Evolutionary conservation across 2,888 invertebrate genomes (phyloP), one percentile per base, ranked within the genome.

Genomic region (Chydorus sphaericus): DNA sequence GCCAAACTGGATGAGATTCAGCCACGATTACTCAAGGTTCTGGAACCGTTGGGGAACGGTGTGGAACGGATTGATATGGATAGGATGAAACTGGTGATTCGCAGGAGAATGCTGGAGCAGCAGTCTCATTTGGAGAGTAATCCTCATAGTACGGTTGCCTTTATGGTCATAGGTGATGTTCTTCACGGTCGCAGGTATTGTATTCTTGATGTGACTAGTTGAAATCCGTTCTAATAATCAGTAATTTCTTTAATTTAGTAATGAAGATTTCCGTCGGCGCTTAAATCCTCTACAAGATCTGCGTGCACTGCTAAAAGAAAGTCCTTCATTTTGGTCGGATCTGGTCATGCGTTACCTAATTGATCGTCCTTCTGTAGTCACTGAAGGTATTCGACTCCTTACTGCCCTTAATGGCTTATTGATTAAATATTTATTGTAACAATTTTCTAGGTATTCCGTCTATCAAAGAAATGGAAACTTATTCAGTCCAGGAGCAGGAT

Each of bases 91-190:
- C 79, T 81, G 44, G 76, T 92, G 8, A 75, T 91, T 38, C 78
- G 80, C 62, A 79, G 83, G 58, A 81, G 80, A 63, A 77, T 81
- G 58, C 69, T 84, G 11, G 83, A 84, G 65, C 75, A 76, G 58
- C 71, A 83, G 36, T 82, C 81, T 58, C 77, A 77, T 66, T 74
- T 90, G 50, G 92, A 88, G 69, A 79, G 78, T 14, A 77, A 76
- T 61, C 88, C 90, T 0, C 85, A 89, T 65, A 80, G 83, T 61
- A 76, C 80, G 0, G 72, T 91, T 52, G 84, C 88, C 0, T 82
- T 81, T 66, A 77, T 82, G 63, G 75, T 85, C 54, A 86, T 91
- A 61, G 85, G 83, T 0, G 88, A 92, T 66, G 82, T 85, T 65
- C 71, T 93, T 29, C 91, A 89, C 69, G 88, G 89, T 14, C 77